phyloP scores from a whole-genome alignment of 2,113 vertebrate species.

The Meriones unguiculatus region DNA sequence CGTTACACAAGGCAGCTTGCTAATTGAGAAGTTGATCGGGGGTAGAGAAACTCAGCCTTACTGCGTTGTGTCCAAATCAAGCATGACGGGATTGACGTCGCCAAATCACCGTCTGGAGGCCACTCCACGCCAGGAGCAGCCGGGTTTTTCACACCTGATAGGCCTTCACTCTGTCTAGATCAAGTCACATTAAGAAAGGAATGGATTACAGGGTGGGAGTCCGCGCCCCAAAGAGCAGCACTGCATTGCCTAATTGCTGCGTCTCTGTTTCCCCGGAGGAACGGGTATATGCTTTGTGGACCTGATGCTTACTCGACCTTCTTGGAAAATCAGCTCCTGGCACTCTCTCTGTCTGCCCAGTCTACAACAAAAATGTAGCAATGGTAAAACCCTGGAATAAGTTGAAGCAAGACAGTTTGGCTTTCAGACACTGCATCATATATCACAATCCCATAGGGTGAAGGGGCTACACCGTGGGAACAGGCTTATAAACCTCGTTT shows the following conservation, averaged over 20 bases:
- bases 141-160: conserved; percentile 89
- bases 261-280: conserved; percentile 38
- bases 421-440: background rate
- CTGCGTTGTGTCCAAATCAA: conserved; percentile 89
- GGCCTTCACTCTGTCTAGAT: conserved; percentile 89
- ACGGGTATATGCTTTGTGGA: rapidly evolving
- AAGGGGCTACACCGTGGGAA: background rate
- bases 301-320: background rate
- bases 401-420: background rate
- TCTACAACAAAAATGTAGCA: rapidly evolving
- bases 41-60: conserved; percentile 88
- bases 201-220: conserved; percentile 82
- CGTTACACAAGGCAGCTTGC: conserved; percentile 92
- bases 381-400: background rate
- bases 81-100: conserved; percentile 90
- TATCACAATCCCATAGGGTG: background rate
- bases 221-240: conserved; percentile 68
- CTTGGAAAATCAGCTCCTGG: background rate
- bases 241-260: conserved; percentile 80
- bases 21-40: conserved; percentile 94
- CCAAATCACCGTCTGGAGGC: conserved; percentile 92
- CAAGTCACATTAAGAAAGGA: conserved; percentile 89
- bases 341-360: background rate
- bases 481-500: background rate
- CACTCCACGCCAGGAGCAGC: conserved; percentile 88